Conservation (phyloP, 1,140 invertebrate genomes). For the Aphelinus certus region DNA sequence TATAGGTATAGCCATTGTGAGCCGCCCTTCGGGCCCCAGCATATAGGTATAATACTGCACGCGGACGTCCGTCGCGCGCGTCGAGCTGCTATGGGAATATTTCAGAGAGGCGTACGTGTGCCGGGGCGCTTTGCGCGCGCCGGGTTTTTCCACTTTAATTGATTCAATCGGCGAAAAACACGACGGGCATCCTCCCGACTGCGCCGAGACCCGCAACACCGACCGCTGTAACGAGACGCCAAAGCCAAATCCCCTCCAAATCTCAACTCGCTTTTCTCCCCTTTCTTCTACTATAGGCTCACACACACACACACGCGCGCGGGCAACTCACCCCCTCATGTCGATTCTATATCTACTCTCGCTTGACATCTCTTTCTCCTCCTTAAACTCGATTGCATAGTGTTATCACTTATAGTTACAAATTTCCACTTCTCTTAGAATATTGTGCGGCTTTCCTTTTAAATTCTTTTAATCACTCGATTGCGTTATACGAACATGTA, state of each 20-base stretch:
- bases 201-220: constrained; percentile 40
- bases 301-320: no score
- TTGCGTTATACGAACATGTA: no score
- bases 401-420: no score
- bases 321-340: no score
- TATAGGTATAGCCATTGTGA: no score
- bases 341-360: no score
- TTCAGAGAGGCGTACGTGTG: constrained; percentile 12
- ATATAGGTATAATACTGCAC: neutral
- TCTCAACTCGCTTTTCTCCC: constrained; percentile 26
- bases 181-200: constrained; percentile 46
- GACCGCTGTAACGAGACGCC: constrained; percentile 61
- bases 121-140: constrained; percentile 3
- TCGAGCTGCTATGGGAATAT: constrained; percentile 6
- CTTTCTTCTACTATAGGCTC: constrained; percentile 11
- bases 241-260: constrained; percentile 47
- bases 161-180: constrained; percentile 63
- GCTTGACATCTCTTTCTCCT: no score
- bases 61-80: neutral
- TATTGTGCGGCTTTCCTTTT: no score
- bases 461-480: no score
- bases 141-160: constrained; percentile 58
- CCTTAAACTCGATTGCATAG: no score
- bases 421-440: no score
- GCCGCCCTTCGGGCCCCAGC: no score